phyloP scores from a whole-genome alignment of 2,113 vertebrate genomes.

The Eptesicus fuscus region DNA sequence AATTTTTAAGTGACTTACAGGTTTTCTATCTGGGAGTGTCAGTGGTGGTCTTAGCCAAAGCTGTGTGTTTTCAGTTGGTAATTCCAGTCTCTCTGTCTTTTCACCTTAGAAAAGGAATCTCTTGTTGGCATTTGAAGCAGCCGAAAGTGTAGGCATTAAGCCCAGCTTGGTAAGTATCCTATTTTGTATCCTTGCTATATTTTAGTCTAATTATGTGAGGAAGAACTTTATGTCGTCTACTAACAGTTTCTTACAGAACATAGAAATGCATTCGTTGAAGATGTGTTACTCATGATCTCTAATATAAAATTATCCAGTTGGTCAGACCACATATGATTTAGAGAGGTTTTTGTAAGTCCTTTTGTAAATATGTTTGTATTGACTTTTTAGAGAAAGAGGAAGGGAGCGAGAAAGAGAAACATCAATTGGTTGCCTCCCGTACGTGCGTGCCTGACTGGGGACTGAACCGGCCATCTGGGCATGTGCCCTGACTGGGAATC shows the following conservation, averaged over 20 bases:
- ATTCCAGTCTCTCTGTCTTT: conserved; percentile 68
- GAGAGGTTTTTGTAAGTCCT: too few relatives aligned
- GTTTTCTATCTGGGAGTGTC: neutral
- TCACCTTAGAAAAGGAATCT: conserved; percentile 92
- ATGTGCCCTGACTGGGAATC: too few relatives aligned
- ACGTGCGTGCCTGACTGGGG: too few relatives aligned
- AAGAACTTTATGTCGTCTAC: neutral
- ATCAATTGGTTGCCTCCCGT: too few relatives aligned
- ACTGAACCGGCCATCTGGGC: too few relatives aligned
- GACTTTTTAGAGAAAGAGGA: too few relatives aligned
- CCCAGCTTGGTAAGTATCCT: conserved; percentile 92
- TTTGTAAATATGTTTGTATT: too few relatives aligned
- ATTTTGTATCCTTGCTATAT: neutral
- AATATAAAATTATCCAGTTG: neutral
- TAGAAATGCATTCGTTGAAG: neutral
- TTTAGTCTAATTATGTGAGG: neutral
- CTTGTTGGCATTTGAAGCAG: conserved; percentile 95
- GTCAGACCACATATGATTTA: neutral
- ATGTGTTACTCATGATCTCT: neutral
- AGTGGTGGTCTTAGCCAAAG: neutral
- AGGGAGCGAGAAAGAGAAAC: too few relatives aligned
- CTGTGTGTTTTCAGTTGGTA: neutral
- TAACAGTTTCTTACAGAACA: neutral
- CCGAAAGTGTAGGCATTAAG: conserved; percentile 96
- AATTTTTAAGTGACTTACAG: neutral